Base-by-base conservation (phyloP, 1,140 invertebrate genomes). In the Lepidurus couesii region DNA sequence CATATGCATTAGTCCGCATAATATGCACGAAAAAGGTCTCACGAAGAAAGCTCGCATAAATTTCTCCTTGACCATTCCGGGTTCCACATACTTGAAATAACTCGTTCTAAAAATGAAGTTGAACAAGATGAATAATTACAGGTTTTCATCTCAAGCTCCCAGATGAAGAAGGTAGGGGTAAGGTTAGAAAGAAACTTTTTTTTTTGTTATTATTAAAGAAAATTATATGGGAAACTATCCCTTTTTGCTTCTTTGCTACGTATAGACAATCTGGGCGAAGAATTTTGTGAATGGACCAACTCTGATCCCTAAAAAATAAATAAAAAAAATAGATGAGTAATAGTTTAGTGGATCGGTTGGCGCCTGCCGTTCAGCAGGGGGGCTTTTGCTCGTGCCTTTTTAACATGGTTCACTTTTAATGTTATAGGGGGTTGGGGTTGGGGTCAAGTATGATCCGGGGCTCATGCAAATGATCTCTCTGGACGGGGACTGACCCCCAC, bases 281-380 rank as follows among this genome's bases (percentile, higher is more conserved):
- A 65, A 65, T 65, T 65, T 65, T 65, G 53, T 65, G 53, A 65
- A 65, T 65, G 53, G 53, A 21, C 53, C 53, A n/a, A 65, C 53
- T 65, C 53, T 65, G 8, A 13, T 21, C n/a, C 53, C 13, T 7
- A 65, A 65, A 65, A 65, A 65, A n/a, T n/a, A n/a, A 65, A 65
- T 24, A 65, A 65, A 65, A 65, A n/a, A 21, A 21, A 7, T 65
- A 65, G 21, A 65, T 65, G 53, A 65, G 53, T 65, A 65, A 65
- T 65, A 65, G 53, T 65, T 65, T 65, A 65, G 53, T 65, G 53
- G 53, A 65, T 65, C 53, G 16, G 53, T 65, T 65, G 53, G 53
- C 53, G 53, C 53, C 53, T 65, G 53, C 53, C 53, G 13, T 65
- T 65, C 53, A 65, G 53, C 53, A 65, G 53, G 53, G 53, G 53